Evolutionary conservation across 2,888 invertebrate genomes (phyloP).

Genomic region (Caenorhabditis wallacei): DNA sequence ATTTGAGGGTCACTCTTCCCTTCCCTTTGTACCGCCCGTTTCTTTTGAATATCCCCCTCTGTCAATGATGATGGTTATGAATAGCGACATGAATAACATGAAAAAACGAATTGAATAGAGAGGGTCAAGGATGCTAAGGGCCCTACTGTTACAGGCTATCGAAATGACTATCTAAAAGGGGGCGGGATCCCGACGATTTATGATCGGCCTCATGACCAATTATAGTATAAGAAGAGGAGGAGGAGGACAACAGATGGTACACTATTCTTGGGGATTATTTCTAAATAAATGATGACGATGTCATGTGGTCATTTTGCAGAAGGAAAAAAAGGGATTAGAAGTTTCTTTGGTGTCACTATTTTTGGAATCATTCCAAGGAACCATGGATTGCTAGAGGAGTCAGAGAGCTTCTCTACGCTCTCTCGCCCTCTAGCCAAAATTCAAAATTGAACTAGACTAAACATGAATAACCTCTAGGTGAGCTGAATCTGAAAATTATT

Average conservation of each 20-base stretch:
- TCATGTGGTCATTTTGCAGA: slow-evolving; percentile 41
- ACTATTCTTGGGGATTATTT: slow-evolving; percentile 16
- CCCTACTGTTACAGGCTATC: no score
- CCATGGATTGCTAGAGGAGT: no score
- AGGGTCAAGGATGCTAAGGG: slow-evolving; percentile 2
- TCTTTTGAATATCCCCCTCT: no score
- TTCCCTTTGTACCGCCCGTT: no score
- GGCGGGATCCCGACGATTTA: slow-evolving; percentile 43
- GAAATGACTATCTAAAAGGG: not conserved
- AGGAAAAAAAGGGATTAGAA: slow-evolving; percentile 32
- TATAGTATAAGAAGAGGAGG: slow-evolving; percentile 36
- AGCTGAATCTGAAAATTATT: no score
- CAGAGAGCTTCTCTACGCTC: no score
- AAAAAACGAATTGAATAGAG: not conserved
- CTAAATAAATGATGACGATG: slow-evolving; percentile 42
- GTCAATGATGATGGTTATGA: not conserved
- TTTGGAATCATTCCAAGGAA: no score
- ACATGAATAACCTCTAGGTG: no score
- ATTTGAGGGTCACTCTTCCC: no score
- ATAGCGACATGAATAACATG: slow-evolving; percentile 3
- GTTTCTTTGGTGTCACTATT: slow-evolving; percentile 32
- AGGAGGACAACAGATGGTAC: slow-evolving; percentile 47
- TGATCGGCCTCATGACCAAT: slow-evolving; percentile 48
- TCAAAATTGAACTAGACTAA: no score
- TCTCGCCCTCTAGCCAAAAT: no score